These are phyloP conservation scores for Lagria hirta DNA, from an alignment of 2,888 invertebrate genomes.

Conservation along the genomic window DNA sequence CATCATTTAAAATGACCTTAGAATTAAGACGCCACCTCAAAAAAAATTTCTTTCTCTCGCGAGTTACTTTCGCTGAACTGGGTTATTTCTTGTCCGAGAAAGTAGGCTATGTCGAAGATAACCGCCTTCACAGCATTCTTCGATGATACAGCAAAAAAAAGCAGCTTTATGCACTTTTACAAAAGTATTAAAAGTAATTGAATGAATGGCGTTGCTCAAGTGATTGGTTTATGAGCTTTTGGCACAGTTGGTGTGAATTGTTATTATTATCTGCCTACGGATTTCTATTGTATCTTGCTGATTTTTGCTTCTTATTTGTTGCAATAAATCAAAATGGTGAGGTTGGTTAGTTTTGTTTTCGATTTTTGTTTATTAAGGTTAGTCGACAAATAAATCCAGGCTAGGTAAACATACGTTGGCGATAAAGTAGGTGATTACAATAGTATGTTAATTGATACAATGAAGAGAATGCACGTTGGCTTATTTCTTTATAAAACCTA, in stretches of 20 bases:
- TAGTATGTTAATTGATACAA: conserved; percentile 15
- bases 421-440: conserved; percentile 17
- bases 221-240: too few species aligned
- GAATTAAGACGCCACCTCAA: conserved; percentile 1
- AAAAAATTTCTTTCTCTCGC: conserved; percentile 5
- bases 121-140: conserved; percentile 14
- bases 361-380: conserved; percentile 3
- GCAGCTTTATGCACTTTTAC: neutral
- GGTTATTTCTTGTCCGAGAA: conserved; percentile 14
- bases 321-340: too few species aligned
- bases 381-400: conserved; percentile 10
- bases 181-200: too few species aligned
- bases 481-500: conserved; percentile 13
- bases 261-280: too few species aligned
- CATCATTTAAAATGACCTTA: conserved; percentile 4
- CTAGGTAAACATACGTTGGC: conserved; percentile 12
- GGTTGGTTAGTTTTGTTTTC: neutral
- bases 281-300: too few species aligned
- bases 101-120: conserved; percentile 17
- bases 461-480: conserved; percentile 14
- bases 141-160: conserved; percentile 10
- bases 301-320: conserved; percentile 3
- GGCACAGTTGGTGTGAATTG: too few species aligned
- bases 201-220: too few species aligned
- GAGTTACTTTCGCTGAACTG: conserved; percentile 21